Conservation (phyloP, 2,113 vertebrate species). For the Scartelaos histophorus region DNA sequence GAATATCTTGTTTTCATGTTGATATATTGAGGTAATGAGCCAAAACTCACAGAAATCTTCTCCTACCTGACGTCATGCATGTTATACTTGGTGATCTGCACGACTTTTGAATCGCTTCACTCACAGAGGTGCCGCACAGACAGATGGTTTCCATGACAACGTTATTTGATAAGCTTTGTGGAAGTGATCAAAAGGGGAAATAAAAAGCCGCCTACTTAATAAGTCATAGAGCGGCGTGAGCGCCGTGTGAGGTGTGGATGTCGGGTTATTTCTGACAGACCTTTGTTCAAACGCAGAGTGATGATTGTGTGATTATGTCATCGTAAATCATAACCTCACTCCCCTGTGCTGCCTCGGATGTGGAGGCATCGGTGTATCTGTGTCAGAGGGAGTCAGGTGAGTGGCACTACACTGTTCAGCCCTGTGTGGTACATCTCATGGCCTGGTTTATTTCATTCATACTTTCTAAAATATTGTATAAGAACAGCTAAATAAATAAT, state of each 20-base stretch:
- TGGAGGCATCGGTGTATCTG: slow-evolving; percentile 10
- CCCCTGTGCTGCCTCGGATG: slow-evolving; percentile 6
- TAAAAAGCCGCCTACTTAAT: slow-evolving; percentile 59
- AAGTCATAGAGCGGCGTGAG: slow-evolving; percentile 47
- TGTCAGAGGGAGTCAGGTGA: slow-evolving; percentile 11
- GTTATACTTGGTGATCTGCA: slow-evolving; percentile 33
- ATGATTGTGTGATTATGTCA: slow-evolving; percentile 25
- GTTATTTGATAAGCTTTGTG: slow-evolving; percentile 55
- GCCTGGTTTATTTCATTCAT: neutral
- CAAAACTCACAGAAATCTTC: neutral
- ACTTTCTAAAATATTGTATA: too few species aligned
- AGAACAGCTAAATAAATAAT: too few species aligned
- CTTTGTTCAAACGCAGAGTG: slow-evolving; percentile 37
- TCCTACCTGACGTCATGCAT: slow-evolving; percentile 17
- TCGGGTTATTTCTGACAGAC: slow-evolving; percentile 30
- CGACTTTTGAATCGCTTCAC: slow-evolving; percentile 50
- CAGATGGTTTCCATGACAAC: slow-evolving; percentile 68
- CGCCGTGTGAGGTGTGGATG: slow-evolving; percentile 37
- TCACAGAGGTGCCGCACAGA: slow-evolving; percentile 49
- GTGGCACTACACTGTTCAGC: slow-evolving; percentile 4
- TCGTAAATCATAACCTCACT: slow-evolving; percentile 34
- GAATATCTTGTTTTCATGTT: neutral
- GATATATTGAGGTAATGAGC: neutral
- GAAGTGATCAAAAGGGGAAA: slow-evolving; percentile 54
- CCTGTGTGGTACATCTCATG: neutral